Evolutionary conservation across 2,888 invertebrate genomes (phyloP).

Genomic region (Himalopsyche japonica): DNA sequence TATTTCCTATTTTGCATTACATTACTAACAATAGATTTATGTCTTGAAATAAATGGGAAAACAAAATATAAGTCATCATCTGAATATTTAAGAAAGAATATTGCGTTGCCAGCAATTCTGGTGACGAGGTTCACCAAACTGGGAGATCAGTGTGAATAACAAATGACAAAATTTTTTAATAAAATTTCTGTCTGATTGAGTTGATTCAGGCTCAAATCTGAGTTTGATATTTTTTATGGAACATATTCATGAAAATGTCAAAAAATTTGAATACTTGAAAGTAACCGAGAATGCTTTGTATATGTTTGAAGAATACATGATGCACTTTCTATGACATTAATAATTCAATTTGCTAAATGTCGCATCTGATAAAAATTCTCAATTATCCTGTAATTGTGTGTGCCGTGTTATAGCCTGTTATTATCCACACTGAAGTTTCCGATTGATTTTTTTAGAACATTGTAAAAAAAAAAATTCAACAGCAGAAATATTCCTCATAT

Average conservation of each 20-base stretch:
- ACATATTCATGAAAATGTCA: no score
- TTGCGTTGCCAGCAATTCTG: background rate
- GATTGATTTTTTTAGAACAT: background rate
- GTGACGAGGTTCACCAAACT: background rate
- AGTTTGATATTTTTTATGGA: no score
- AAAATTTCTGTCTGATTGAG: no score
- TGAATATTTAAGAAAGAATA: background rate
- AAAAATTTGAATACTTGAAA: no score
- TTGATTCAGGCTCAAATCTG: no score
- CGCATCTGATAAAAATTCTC: no score
- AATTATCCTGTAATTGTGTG: no score
- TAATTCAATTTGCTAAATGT: no score
- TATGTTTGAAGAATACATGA: no score
- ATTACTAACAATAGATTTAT: slow-evolving; percentile 33
- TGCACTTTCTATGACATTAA: no score
- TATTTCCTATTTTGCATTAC: slow-evolving; percentile 39
- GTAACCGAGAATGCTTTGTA: no score
- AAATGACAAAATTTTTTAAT: background rate
- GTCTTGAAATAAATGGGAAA: slow-evolving; percentile 25
- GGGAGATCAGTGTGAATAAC: background rate
- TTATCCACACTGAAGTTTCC: background rate
- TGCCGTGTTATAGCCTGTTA: background rate
- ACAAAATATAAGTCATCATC: background rate
- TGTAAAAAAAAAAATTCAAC: background rate
- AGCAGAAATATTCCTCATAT: background rate